Evolutionary conservation across 2,888 invertebrate genomes (phyloP).

Genomic region (Sesamia inferens): DNA sequence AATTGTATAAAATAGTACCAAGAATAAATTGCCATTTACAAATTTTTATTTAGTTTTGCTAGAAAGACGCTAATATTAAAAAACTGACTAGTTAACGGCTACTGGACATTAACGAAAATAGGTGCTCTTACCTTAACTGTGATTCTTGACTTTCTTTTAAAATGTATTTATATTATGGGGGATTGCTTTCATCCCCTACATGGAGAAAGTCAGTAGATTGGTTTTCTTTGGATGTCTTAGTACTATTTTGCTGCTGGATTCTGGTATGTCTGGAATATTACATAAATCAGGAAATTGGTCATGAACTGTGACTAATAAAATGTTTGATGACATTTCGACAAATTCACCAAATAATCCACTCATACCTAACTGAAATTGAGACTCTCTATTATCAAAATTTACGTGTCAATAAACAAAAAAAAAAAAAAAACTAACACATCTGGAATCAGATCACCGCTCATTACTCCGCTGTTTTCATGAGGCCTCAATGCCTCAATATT

Average conservation of each 20-base stretch:
- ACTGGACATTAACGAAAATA: no score
- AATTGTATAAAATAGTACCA: no score
- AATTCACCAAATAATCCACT: neutral
- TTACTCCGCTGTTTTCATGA: constrained; percentile 51
- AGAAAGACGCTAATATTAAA: no score
- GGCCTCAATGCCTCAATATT: constrained; percentile 56
- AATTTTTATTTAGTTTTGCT: no score
- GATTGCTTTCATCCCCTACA: neutral
- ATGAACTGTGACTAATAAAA: neutral
- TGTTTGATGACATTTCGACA: neutral
- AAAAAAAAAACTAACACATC: neutral
- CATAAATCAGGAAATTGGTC: neutral
- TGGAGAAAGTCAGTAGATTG: neutral
- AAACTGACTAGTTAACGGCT: no score
- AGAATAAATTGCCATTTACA: no score
- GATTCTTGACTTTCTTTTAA: neutral
- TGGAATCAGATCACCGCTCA: constrained; percentile 24
- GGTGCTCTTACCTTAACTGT: no score
- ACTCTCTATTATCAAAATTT: neutral
- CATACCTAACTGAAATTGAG: neutral
- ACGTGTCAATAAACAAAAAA: neutral
- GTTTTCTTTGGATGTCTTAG: neutral
- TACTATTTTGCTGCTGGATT: neutral
- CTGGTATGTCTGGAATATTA: neutral
- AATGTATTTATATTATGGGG: neutral